These are phyloP conservation scores for Eulithis testata DNA, from an alignment of 2,888 invertebrate genomes.

Conservation along the genomic window DNA sequence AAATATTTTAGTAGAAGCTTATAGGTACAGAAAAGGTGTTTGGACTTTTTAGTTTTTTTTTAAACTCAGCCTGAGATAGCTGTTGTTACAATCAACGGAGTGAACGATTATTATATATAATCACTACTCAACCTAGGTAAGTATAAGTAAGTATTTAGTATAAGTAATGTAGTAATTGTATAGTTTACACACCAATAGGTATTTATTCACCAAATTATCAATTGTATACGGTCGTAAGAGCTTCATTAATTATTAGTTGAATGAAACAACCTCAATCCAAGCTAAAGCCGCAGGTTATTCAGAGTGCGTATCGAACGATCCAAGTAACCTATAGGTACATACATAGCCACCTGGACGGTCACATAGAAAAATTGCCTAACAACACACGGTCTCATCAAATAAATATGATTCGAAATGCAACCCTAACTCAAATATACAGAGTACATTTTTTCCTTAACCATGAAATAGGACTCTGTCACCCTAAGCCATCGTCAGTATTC, in stretches of 20 bases:
- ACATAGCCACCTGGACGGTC: constrained; percentile 84
- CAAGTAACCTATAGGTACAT: constrained; percentile 73
- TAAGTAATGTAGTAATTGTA: too few relatives aligned
- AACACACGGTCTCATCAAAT: constrained; percentile 57
- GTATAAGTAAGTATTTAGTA: too few relatives aligned
- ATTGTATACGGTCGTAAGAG: constrained; percentile 58
- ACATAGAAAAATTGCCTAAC: constrained; percentile 74
- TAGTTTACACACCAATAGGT: constrained; percentile 16
- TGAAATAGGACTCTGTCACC: constrained; percentile 73
- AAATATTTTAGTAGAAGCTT: too few relatives aligned
- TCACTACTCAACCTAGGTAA: too few relatives aligned
- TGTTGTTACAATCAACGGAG: too few relatives aligned
- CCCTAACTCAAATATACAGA: constrained; percentile 59
- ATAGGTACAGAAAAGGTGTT: too few relatives aligned
- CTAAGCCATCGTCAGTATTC: constrained; percentile 77
- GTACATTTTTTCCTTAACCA: constrained; percentile 50
- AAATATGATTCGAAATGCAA: constrained; percentile 48
- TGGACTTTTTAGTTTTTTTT: too few relatives aligned
- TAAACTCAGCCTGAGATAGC: too few relatives aligned
- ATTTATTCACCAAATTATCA: constrained; percentile 29
- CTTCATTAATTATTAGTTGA: constrained; percentile 69
- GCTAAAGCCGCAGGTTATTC: constrained; percentile 68
- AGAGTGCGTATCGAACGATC: constrained; percentile 67
- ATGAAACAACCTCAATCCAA: constrained; percentile 62
- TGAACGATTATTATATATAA: too few relatives aligned